Evolutionary conservation across 2,888 invertebrate species (phyloP).

Genomic region (Apoderus coryli): DNA sequence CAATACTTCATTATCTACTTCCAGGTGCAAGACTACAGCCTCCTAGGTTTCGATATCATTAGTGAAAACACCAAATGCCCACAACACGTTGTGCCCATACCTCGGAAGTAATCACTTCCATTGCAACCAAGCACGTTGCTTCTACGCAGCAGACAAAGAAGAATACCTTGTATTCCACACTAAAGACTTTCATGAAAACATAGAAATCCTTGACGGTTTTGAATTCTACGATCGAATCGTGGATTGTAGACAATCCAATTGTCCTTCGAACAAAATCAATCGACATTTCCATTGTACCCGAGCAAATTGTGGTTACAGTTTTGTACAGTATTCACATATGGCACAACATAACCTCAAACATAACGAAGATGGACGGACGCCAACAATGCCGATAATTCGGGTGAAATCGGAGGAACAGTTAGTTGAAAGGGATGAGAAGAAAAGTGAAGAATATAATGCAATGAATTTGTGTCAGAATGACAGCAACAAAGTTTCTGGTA

Average conservation of each 20-base stretch:
- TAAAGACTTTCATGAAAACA: slow-evolving; percentile 72
- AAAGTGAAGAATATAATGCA: slow-evolving; percentile 23
- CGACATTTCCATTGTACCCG: slow-evolving; percentile 63
- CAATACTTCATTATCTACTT: no score
- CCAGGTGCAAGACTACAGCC: slow-evolving; percentile 37
- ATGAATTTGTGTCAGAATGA: slow-evolving; percentile 28
- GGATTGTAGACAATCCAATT: slow-evolving; percentile 51
- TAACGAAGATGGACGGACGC: slow-evolving; percentile 26
- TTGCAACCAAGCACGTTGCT: slow-evolving; percentile 68
- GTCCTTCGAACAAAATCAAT: slow-evolving; percentile 54
- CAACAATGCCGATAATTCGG: slow-evolving; percentile 17
- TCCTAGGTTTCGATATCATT: slow-evolving; percentile 47
- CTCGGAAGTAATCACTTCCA: slow-evolving; percentile 66
- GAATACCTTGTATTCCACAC: slow-evolving; percentile 68
- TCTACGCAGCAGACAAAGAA: slow-evolving; percentile 67
- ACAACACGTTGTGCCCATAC: slow-evolving; percentile 58
- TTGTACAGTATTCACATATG: slow-evolving; percentile 62
- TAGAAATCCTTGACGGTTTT: slow-evolving; percentile 71
- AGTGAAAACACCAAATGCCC: slow-evolving; percentile 52
- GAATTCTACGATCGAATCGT: slow-evolving; percentile 66
- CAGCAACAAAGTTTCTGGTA: slow-evolving; percentile 30
- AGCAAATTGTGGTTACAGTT: slow-evolving; percentile 54
- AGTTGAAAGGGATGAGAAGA: slow-evolving; percentile 19
- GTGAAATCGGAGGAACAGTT: slow-evolving; percentile 24
- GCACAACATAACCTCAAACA: slow-evolving; percentile 57